Conservation (phyloP, 2,888 invertebrate genomes). For the Sphaerophoria rueppellii region DNA sequence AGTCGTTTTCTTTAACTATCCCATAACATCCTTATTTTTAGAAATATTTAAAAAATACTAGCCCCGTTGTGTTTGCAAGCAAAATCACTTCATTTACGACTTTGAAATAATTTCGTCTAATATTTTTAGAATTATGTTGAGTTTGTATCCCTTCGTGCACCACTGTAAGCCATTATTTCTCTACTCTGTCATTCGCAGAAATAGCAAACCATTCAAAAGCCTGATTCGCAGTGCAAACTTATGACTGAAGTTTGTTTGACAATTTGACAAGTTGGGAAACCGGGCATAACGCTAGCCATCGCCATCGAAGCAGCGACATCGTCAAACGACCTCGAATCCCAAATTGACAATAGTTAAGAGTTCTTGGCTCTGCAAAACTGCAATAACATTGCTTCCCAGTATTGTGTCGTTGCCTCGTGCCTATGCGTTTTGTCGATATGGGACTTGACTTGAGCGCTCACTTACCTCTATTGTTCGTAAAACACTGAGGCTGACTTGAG, state of each 20-base stretch:
- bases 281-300: conserved; percentile 38
- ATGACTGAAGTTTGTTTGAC: conserved; percentile 67
- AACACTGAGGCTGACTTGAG: conserved; percentile 40
- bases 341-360: conserved; percentile 37
- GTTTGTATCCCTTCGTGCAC: too few species aligned
- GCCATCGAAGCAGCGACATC: conserved; percentile 3
- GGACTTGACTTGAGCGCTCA: background rate
- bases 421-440: conserved; percentile 20
- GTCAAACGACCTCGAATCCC: conserved; percentile 51
- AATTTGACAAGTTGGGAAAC: conserved; percentile 70
- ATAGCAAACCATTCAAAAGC: background rate
- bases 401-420: conserved; percentile 39
- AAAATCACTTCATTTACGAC: too few species aligned
- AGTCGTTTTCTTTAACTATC: too few species aligned
- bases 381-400: conserved; percentile 48
- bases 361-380: conserved; percentile 49
- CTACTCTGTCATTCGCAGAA: conserved; percentile 17
- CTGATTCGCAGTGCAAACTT: conserved; percentile 34
- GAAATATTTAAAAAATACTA: too few species aligned
- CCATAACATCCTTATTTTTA: too few species aligned
- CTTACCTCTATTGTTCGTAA: conserved; percentile 44
- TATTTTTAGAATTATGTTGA: too few species aligned
- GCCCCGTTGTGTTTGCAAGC: too few species aligned
- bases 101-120: too few species aligned
- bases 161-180: too few species aligned